Evolutionary conservation across 1,140 invertebrate genomes (phyloP), one percentile per base, ranked within the genome.

Genomic region (Batillaria attramentaria): DNA sequence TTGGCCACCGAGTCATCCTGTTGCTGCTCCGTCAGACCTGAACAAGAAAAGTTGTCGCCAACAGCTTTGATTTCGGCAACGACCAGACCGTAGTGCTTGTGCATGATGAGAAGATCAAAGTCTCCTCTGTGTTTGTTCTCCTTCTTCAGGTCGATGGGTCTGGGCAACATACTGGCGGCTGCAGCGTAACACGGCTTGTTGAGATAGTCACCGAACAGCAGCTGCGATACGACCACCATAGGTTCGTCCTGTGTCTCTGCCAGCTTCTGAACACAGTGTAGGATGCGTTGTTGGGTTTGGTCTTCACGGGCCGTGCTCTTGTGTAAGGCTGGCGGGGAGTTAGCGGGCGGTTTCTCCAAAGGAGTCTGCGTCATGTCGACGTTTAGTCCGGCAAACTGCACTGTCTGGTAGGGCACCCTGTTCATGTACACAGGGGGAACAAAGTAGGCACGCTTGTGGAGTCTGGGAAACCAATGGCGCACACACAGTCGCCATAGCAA

Each of bases 231-330:
- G 3, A 69, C 66, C 2, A 69, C 3, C 66, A 69, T 69, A 20
- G 35, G 28, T 20, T 69, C 66, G 3, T 41, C 20, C 37, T 69
- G 35, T 3, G n/a, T 20, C 10, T 33, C 28, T 4, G 66, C 39
- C 66, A 69, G 37, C 39, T 69, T 69, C 24, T 24, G 66, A 16
- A 69, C 2, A n/a, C 66, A 69, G 39, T 69, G 66, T 5, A 69
- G 13, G 35, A 69, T n/a, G 10, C 66, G 6, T n/a, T 69, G 66
- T 41, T 69, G 66, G 16, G 66, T 69, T 24, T 69, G 66, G 37
- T 69, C 66, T n/a, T 69, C 66, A 13, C 20, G 39, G 3, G 42
- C 37, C 24, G 39, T 41, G 35, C 28, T 33, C 8, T n/a, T 41
- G 3, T 33, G 66, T 20, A 69, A 33, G 37, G 66, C 8, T 8